Evolutionary conservation across 2,888 invertebrate genomes (phyloP).

Genomic region (Rhopalosiphum nymphaeae): DNA sequence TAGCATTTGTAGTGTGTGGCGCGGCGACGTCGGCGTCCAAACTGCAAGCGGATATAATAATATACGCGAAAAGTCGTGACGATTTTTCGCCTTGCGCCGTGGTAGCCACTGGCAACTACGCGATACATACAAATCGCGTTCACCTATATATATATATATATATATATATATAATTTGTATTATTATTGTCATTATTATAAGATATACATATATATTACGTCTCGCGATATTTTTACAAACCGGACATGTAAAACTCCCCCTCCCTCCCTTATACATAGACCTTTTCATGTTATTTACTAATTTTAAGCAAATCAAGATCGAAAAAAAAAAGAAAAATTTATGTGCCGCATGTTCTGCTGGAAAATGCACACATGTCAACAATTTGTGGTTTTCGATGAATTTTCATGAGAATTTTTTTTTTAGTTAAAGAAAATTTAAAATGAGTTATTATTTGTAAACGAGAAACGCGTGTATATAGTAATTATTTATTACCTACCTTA

Average conservation of each 20-base stretch:
- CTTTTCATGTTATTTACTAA: not conserved
- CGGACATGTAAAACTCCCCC: not conserved
- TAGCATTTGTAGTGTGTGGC: not conserved
- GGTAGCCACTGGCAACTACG: slow-evolving; percentile 59
- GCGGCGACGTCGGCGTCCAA: slow-evolving; percentile 28
- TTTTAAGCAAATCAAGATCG: not conserved
- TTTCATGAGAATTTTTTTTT: not conserved
- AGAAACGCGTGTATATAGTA: not conserved
- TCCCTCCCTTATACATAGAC: not conserved
- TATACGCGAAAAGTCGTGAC: not conserved
- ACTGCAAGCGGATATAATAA: slow-evolving; percentile 12
- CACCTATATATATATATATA: not conserved
- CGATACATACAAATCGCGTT: slow-evolving; percentile 36
- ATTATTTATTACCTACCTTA: not conserved
- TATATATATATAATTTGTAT: not conserved
- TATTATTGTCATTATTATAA: not conserved
- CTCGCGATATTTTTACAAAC: not conserved
- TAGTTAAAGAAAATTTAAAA: not conserved
- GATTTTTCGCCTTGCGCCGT: slow-evolving; percentile 9
- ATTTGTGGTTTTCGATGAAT: not conserved
- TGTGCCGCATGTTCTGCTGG: not conserved
- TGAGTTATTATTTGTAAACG: not conserved
- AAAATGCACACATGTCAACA: not conserved
- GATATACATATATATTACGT: not conserved
- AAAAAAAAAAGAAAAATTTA: not conserved